These are phyloP conservation scores for Pyrrhia umbra DNA, from an alignment of 2,888 invertebrate genomes.

Conservation along the genomic window DNA sequence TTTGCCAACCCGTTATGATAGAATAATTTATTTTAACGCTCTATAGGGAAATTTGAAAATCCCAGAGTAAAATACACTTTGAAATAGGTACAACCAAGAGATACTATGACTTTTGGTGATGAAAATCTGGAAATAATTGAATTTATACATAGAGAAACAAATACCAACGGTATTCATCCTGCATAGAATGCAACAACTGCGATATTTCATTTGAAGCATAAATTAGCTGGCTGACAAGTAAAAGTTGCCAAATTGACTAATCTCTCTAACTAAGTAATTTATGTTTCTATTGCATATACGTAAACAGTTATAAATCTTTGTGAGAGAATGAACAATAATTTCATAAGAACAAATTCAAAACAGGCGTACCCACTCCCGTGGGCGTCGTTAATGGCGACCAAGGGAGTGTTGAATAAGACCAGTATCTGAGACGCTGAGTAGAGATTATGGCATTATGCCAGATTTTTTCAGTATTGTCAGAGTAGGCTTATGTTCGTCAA, in stretches of 20 bases:
- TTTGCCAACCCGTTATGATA: constrained; percentile 27
- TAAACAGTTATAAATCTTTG: constrained; percentile 16
- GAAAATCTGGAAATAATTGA: not conserved
- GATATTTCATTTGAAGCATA: constrained; percentile 1
- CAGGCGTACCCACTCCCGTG: not conserved
- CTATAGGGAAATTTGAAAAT: constrained; percentile 3
- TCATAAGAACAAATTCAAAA: constrained; percentile 23
- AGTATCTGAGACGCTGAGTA: constrained; percentile 12
- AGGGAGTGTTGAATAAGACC: constrained; percentile 7
- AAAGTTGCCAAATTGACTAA: constrained; percentile 14
- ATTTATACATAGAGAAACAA: not conserved
- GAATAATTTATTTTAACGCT: constrained; percentile 2
- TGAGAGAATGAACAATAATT: constrained; percentile 15
- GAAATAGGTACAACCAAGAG: too few species aligned
- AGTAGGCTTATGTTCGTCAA: constrained; percentile 18
- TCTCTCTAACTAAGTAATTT: constrained; percentile 1
- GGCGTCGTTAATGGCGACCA: not conserved
- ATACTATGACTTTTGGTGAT: not conserved
- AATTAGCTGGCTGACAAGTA: constrained; percentile 13
- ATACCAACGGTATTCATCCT: not conserved
- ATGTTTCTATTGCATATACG: constrained; percentile 6
- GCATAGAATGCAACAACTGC: not conserved
- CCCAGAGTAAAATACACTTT: not conserved
- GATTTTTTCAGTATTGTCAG: constrained; percentile 9
- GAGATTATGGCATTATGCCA: constrained; percentile 46